These are phyloP conservation scores for Falco rusticolus DNA, from an alignment of 2,797 vertebrate species.

Conservation along the genomic window DNA sequence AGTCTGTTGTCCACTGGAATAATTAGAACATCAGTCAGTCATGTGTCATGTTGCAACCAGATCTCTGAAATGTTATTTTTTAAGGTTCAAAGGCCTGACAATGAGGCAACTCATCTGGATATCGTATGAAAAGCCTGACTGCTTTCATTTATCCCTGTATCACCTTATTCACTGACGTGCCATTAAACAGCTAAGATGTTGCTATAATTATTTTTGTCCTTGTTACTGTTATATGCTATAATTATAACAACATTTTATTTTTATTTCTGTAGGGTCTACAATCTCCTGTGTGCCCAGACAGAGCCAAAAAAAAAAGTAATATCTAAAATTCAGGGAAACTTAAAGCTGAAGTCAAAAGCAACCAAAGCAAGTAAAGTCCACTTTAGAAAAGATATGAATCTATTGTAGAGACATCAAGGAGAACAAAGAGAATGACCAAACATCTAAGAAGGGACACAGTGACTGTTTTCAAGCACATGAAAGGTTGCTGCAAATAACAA, in stretches of 20 bases:
- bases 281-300: not conserved
- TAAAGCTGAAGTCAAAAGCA: not conserved
- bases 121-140: not conserved
- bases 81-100: not conserved
- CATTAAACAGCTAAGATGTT: not conserved
- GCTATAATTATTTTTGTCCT: not conserved
- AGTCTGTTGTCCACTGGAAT: constrained; percentile 38
- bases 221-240: not conserved
- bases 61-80: constrained; percentile 33
- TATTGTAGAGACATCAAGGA: not conserved
- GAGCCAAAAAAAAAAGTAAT: not conserved
- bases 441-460: not conserved
- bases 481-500: not conserved
- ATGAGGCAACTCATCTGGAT: not conserved
- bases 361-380: not conserved
- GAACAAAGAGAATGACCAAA: not conserved
- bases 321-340: not conserved
- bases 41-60: constrained; percentile 30
- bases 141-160: not conserved
- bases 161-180: not conserved
- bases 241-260: not conserved
- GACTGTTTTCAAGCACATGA: not conserved
- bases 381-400: not conserved
- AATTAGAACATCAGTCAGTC: constrained; percentile 33
- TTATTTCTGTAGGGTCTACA: not conserved